Evolutionary conservation across 2,888 invertebrate genomes (phyloP), one percentile per base, ranked within the genome.

Genomic region (Venusia cambrica): DNA sequence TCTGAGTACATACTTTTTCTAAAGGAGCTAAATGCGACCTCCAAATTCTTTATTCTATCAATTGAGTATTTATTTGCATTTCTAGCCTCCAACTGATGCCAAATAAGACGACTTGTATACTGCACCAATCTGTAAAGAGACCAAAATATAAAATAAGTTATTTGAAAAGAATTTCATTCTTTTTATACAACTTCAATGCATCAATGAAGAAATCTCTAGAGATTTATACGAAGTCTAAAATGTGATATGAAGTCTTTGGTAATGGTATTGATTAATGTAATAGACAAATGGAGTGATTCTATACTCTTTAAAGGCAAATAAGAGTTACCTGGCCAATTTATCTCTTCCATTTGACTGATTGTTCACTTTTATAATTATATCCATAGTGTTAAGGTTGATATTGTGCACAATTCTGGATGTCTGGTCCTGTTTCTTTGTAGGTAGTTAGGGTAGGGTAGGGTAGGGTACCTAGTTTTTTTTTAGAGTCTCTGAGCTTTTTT

Each of bases 11-110:
- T 90, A 97, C 97, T 88, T 90, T 96, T 96, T 64, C 97, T 89
- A 58, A 96, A 96, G 36, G 95, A 92, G 63, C 96, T 94, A 35
- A 97, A 89, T 38, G 94, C 92, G 53, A 91, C 92, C 73, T 97
- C 97, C 26, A 97, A 79, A 42, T 92, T 92, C 79, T 95, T 94
- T 15, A 97, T 88, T 57, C 92, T 90, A 52, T 93, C 92, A 5
- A 94, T 89, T 10, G 92, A 88, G 35, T 91, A 89, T 57, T 90
- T 90, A 54, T 90, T 89, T 15, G 89, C 87, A 48, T 88, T 74
- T 33, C 83, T 87, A 56, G 90, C 88, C 66, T 93, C 90, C 30
- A 95, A 70, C 39, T 92, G 90, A 72, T 95, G 93, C 95, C 96
- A 96, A 43, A 94, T 70, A 14, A 95, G 88, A 43, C 94, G 89